phyloP scores from a whole-genome alignment of 1,140 invertebrate genomes.

The Bursaphelenchus mucronatus region DNA sequence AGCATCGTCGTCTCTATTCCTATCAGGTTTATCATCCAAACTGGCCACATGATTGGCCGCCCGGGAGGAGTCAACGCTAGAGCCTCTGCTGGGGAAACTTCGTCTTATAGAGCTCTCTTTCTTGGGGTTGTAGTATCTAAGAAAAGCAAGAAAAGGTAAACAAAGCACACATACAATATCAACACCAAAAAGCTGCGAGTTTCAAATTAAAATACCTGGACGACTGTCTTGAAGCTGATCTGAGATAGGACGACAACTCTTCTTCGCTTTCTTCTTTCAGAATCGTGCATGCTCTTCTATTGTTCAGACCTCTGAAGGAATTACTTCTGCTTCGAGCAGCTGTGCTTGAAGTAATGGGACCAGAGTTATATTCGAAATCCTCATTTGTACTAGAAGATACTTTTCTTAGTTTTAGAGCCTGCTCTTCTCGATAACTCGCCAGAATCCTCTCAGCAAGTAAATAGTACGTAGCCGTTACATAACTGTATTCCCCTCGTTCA shows the following conservation, averaged over 20 bases:
- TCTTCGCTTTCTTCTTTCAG: constrained; percentile 60
- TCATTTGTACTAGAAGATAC: background rate
- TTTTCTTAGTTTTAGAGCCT: constrained; percentile 36
- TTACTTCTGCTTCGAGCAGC: constrained; percentile 43
- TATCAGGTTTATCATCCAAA: constrained; percentile 5
- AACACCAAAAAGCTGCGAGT: constrained; percentile 14
- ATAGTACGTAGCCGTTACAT: constrained; percentile 97
- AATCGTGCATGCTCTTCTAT: constrained; percentile 53
- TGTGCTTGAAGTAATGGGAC: background rate
- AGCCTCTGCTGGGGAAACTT: constrained; percentile 2
- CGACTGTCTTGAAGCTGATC: constrained; percentile 56
- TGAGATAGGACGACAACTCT: constrained; percentile 53
- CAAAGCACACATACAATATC: constrained; percentile 4
- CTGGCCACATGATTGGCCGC: background rate
- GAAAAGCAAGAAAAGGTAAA: constrained; percentile 20
- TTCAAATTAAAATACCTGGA: constrained; percentile 48
- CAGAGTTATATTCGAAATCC: constrained; percentile 6
- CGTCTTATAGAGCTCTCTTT: constrained; percentile 1
- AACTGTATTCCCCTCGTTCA: constrained; percentile 92
- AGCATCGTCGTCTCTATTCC: background rate
- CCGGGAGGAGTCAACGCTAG: no score
- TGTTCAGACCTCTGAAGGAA: constrained; percentile 41
- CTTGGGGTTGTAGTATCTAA: constrained; percentile 22
- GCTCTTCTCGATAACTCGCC: constrained; percentile 44
- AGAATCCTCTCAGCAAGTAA: constrained; percentile 82